Evolutionary conservation across 2,113 vertebrate species (phyloP).

Genomic region (Archocentrus centrarchus): DNA sequence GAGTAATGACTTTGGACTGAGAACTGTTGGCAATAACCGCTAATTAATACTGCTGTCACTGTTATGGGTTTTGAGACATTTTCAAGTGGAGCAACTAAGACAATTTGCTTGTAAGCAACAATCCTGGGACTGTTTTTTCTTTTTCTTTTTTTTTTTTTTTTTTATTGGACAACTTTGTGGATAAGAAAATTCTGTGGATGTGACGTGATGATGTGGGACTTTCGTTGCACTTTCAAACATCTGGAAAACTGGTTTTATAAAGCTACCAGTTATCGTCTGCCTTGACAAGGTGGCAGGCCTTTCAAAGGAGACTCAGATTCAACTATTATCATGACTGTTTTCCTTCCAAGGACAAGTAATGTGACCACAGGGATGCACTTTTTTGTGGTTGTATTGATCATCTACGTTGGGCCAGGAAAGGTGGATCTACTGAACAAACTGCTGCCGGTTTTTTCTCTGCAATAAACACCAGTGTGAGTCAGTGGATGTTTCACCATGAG

Average conservation of each 20-base stretch:
- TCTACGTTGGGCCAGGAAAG: conserved; percentile 4
- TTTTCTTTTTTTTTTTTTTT: background rate
- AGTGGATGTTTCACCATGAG: conserved; percentile 7
- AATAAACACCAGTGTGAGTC: conserved; percentile 13
- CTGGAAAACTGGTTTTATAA: background rate
- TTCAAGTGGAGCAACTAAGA: background rate
- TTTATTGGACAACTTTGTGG: background rate
- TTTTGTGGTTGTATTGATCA: background rate
- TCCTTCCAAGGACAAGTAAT: conserved; percentile 1
- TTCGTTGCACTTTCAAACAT: background rate
- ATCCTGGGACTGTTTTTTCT: background rate
- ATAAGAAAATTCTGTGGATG: background rate
- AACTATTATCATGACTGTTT: background rate
- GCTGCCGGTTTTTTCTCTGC: background rate
- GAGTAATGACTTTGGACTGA: conserved; percentile 57
- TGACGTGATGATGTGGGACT: background rate
- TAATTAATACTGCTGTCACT: background rate
- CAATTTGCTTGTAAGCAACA: background rate
- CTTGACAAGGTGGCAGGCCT: background rate
- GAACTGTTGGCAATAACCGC: background rate
- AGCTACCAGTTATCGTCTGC: background rate
- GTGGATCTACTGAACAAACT: conserved; percentile 23
- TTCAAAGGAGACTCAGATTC: background rate
- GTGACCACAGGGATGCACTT: background rate
- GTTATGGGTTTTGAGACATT: background rate